Evolutionary conservation across 1,140 invertebrate genomes (phyloP), one percentile per base, ranked within the genome.

Genomic region (Trialeurodes vaporariorum): DNA sequence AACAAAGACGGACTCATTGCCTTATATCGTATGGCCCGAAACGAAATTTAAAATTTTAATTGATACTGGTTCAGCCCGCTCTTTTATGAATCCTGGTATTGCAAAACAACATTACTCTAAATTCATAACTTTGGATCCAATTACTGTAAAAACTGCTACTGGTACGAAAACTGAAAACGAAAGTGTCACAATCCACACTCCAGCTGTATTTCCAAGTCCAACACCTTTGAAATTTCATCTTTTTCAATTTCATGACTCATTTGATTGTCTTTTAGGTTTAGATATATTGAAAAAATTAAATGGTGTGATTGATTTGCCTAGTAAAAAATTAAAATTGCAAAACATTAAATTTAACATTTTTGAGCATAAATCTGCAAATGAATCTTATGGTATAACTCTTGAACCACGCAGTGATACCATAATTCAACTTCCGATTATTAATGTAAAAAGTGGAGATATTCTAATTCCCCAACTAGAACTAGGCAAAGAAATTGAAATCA

Each of bases 61-160:
- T 5, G 61, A 61, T n/a, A 61, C 61, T 24, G 61, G 61, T 5
- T 24, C 23, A 13, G 25, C 61, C 2, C 5, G n/a, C 13, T 61
- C 61, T 9, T 61, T 61, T 21, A 61, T 61, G 9, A 61, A 21
- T 24, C 61, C 61, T 22, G 5, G 5, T 21, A 11, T 61, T 11
- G 61, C 61, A 21, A 61, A 61, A n/a, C 23, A 61, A n/a, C 25
- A 61, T n/a, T 61, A 9, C n/a, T 5, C 5, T 61, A 61, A 61
- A 61, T 21, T 9, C 2, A 61, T 61, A 13, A 5, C 5, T 5
- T 5, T 5, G 25, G 61, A 61, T 61, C 2, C 2, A 24, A 24
- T 61, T n/a, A n/a, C 5, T 11, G 25, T 61, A 13, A 5, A n/a
- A 21, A 61, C 61, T n/a, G 5, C 61, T 9, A 22, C 23, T 25